These are phyloP conservation scores for Phylloscopus collybita DNA, from an alignment of 2,797 vertebrate species.

Conservation along the genomic window DNA sequence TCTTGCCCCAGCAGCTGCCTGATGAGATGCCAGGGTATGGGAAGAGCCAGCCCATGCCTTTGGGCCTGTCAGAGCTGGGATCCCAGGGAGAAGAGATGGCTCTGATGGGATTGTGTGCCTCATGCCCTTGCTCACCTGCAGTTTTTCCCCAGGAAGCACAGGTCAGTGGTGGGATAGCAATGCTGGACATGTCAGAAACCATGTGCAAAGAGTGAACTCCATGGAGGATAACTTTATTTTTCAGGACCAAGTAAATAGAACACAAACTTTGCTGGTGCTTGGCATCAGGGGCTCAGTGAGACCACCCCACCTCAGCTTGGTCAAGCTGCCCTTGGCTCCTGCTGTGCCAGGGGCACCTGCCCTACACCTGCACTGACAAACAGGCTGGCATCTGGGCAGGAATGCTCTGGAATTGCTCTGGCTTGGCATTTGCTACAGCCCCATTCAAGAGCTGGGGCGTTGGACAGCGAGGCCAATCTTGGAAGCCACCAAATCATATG, in stretches of 20 bases:
- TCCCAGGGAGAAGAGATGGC: not conserved
- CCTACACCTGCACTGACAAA: not conserved
- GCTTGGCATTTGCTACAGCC: not conserved
- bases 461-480: rapidly evolving
- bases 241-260: not conserved
- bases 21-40: not conserved
- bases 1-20: not conserved
- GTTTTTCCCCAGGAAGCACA: not conserved
- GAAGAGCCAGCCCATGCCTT: not conserved
- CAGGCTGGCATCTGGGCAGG: not conserved
- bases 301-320: not conserved
- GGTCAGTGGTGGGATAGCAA: not conserved
- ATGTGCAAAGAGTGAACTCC: not conserved
- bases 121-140: not conserved
- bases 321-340: not conserved
- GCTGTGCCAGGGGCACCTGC: not conserved
- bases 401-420: not conserved
- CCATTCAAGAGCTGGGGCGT: rapidly evolving
- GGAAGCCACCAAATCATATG: not conserved
- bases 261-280: not conserved
- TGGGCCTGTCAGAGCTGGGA: not conserved
- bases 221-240: slow-evolving; percentile 20
- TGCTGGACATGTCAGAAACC: not conserved
- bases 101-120: not conserved
- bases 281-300: not conserved